Base-by-base conservation (phyloP, 2,113 vertebrate species). In the Craseonycteris thonglongyai region DNA sequence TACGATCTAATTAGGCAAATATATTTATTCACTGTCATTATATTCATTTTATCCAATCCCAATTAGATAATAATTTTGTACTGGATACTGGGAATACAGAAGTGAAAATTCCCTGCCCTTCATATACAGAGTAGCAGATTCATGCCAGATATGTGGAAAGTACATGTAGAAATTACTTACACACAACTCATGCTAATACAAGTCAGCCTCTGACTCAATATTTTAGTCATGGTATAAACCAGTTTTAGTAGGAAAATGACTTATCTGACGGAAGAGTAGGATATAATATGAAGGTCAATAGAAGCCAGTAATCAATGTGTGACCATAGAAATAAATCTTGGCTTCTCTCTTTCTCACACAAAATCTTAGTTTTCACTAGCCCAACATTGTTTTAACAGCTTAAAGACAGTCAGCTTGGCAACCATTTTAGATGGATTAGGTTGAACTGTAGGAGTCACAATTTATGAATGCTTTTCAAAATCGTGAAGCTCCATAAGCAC, bases 401-500 rank as follows among this genome's bases (percentile, higher is more conserved):
- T 88, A 85, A 96, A 76, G 40, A 87, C 56, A 92, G 72, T 88
- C 40, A 90, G 47, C 28, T 85, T 92, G 69, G 15, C 54, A 94
- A 38, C 5, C 84, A 16, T 58, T 85, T 81, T 91, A 35, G 38
- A 85, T 49, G 38, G 72, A 94, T 82, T 91, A 81, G 78, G 24
- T 54, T 90, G 72, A 95, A 84, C 84, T 86, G 21, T 66, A 69
- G 18, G 24, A 30, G 69, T 81, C 85, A 79, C 33, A 65, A 56
- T 93, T 96, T 91, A 94, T 85, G 78, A 90, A 92, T 79, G 30
- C 56, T 91, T 16, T 68, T 88, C 68, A 78, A 58, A 90, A 90
- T 40, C 72, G 40, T 80, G 26, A 72, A 61, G 28, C 58, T 80
- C 65, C 24, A 63, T 30, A 54, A 49, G 72, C 18, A 88, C 38